These are phyloP conservation scores for Acrossocheilus fasciatus DNA, from an alignment of 2,797 vertebrate species.

Conservation along the genomic window DNA sequence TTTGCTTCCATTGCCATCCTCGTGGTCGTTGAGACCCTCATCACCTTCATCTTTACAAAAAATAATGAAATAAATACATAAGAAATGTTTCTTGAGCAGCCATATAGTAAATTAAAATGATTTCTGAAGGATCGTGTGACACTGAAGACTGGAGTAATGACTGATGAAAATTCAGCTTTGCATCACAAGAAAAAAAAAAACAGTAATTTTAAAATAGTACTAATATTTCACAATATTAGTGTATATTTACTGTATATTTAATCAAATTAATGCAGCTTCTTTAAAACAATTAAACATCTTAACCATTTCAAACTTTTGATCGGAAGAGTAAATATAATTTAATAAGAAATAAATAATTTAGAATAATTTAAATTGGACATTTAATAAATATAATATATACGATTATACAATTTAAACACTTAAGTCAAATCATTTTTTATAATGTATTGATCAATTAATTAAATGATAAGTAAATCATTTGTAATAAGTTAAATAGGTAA, in stretches of 20 bases:
- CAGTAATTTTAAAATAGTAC: too few species aligned
- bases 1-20: slow-evolving; percentile 91
- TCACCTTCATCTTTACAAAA: slow-evolving; percentile 84
- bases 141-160: neutral
- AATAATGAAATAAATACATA: neutral
- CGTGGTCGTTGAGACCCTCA: slow-evolving; percentile 93
- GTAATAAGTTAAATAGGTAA: neutral
- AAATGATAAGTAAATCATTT: neutral
- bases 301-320: neutral
- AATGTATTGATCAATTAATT: neutral
- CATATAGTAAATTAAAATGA: neutral
- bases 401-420: neutral
- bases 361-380: neutral
- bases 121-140: neutral
- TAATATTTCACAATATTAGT: neutral
- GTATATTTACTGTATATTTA: neutral
- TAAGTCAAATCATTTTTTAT: too few species aligned
- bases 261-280: neutral
- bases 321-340: too few species aligned
- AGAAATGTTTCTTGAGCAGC: neutral
- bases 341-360: neutral
- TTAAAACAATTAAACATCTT: neutral
- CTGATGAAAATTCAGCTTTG: neutral
- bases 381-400: too few species aligned
- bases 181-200: neutral